Evolutionary conservation across 2,113 vertebrate species (phyloP).

Genomic region (rabbit (Oryctolagus cuniculus)): mOryCun1.1 NC_091432.1:200035001-200035500

Average conservation of each 20-base stretch:
- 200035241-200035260: neutral
- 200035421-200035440: conserved; percentile 13
- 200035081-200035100: too few species aligned
- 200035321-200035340: neutral
- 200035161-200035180: conserved; percentile 42
- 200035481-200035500: neutral
- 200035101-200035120: too few species aligned
- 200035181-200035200: neutral
- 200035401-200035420: neutral
- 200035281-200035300: neutral
- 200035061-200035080: too few species aligned
- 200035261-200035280: neutral
- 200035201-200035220: conserved; percentile 40
- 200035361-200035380: neutral
- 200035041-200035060: too few species aligned
- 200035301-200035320: neutral
- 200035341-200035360: neutral
- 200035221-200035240: neutral
- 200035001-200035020: too few species aligned
- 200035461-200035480: conserved; percentile 23
- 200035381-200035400: neutral
- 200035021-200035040: too few species aligned
- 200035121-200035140: neutral
- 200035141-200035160: conserved; percentile 8
- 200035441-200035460: conserved; percentile 17